These are phyloP conservation scores for Gila robusta DNA, from an alignment of 2,797 vertebrate genomes.

Conservation along the genomic window DNA sequence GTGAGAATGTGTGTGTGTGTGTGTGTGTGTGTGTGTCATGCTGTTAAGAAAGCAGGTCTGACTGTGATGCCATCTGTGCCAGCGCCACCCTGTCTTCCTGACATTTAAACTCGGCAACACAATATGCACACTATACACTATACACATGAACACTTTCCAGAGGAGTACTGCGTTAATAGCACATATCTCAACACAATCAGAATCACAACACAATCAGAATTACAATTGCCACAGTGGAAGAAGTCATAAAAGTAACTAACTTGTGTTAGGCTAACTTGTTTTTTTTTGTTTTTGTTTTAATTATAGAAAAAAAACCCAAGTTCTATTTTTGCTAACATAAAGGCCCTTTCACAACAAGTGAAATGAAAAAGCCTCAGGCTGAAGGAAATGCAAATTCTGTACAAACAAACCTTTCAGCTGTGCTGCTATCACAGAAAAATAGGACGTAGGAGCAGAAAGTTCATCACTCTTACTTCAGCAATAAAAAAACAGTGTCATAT, in stretches of 20 bases:
- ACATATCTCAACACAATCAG: not conserved
- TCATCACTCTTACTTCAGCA: too few relatives aligned
- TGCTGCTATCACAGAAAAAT: too few relatives aligned
- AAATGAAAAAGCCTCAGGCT: too few relatives aligned
- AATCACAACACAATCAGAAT: not conserved
- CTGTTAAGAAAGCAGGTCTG: constrained; percentile 57
- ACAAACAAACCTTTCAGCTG: too few relatives aligned
- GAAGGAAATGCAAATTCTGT: too few relatives aligned
- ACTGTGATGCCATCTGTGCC: constrained; percentile 70
- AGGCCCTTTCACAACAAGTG: too few relatives aligned
- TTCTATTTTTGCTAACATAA: too few relatives aligned
- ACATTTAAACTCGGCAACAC: constrained; percentile 57
- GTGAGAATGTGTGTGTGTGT: constrained; percentile 1
- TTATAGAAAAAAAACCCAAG: too few relatives aligned
- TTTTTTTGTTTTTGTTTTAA: too few relatives aligned
- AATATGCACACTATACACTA: constrained; percentile 18
- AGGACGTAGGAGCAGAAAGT: too few relatives aligned
- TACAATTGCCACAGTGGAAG: not conserved
- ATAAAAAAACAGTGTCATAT: too few relatives aligned
- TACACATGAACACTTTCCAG: not conserved
- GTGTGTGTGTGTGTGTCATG: constrained; percentile 21
- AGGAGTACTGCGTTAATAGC: not conserved
- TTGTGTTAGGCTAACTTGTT: too few relatives aligned
- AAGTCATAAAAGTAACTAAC: not conserved
- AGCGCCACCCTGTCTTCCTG: constrained; percentile 56